Evolutionary conservation across 2,113 vertebrate genomes (phyloP), one percentile per base, ranked within the genome.

Genomic region (Herpetotheres cachinnans): DNA sequence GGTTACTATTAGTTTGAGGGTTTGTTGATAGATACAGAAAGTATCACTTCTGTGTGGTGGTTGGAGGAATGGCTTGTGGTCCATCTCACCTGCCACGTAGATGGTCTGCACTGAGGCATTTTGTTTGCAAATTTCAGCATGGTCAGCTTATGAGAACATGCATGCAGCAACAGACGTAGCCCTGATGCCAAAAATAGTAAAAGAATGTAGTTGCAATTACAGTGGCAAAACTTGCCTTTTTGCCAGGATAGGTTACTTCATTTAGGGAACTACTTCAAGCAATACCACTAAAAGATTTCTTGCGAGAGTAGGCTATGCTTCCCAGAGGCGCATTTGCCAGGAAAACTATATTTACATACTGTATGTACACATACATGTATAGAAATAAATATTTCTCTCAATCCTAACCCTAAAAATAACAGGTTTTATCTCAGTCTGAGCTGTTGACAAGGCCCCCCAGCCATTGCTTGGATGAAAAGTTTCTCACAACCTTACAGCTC

Each of bases 101-200:
- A 40, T 69, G 81, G 20, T 49, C 77, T 61, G 38, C 22, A 6
- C 55, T 8, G 46, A 73, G 61, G 18, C 5, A 0, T 55, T 77
- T 36, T 55, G 32, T 55, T 90, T 2, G 9, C 38, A 1, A 6
- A 9, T 20, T 21, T 40, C 59, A 70, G 67, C 7, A 0, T 5
- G 6, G 65, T 81, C 73, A 47, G 85, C 52, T 59, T 79, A 13
- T 27, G 46, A 47, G n/a, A 49, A 56, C 2, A 26, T n/a, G 10
- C 44, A 3, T 0, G 0, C 34, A 82, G 82, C 21, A 8, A 4
- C 47, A 62, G 83, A 59, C 0, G 0, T 22, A 44, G 58, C n/a
- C 67, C 49, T 50, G 52, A 13, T 71, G 83, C 89, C 81, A 62
- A 76, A 95, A 95, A 78, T 24, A 86, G 89, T 20, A 13, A 42